Base-by-base conservation (phyloP, 2,797 vertebrate species). In the Propithecus perrieri region DNA sequence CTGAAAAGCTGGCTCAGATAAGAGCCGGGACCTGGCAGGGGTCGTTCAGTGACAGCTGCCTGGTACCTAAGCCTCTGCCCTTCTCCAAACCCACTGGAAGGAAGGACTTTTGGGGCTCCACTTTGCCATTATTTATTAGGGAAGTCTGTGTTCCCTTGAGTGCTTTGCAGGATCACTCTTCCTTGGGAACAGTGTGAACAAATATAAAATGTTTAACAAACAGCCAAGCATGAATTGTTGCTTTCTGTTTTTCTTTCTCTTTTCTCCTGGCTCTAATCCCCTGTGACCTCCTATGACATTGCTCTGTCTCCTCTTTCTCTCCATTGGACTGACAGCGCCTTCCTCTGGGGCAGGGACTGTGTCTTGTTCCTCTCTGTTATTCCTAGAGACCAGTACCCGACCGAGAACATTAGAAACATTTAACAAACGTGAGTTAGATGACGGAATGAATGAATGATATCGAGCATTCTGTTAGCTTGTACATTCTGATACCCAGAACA, bases 401-500 rank as follows among this genome's bases (percentile, higher is more conserved):
- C 26, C 83, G 17, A 61, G 38, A 17, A 72, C 17, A 24, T 24
- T 83, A 2, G 46, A 79, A 91, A 55, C 20, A 38, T 46, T 48
- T 74, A 88, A 78, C 55, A 67, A 61, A 71, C 38, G 8, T 48
- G 20, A 80, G 9, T n/a, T 89, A 38, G 89, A 61, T 81, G 46
- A 28, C 4, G 84, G 20, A 76, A 75, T 81, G 57, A 91, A 63
- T 79, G n/a, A 13, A 83, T 78, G 11, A 91, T 22, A 22, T 46
- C 65, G 80, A 59, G 71, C 33, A 26, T 65, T 30, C 28, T 95
- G 76, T 13, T 0, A 17, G 22, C 57, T 89, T 85, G 30, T 24
- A 79, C 20, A 71, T 59, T 96, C 48, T 95, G 38, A 93, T 48
- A 35, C 65, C 20, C 74, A 50, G 41, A 83, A 7, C 24, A 93